These are phyloP conservation scores for Pangasius sanitwongsei DNA, from an alignment of 2,797 vertebrate genomes.

Conservation along the genomic window DNA sequence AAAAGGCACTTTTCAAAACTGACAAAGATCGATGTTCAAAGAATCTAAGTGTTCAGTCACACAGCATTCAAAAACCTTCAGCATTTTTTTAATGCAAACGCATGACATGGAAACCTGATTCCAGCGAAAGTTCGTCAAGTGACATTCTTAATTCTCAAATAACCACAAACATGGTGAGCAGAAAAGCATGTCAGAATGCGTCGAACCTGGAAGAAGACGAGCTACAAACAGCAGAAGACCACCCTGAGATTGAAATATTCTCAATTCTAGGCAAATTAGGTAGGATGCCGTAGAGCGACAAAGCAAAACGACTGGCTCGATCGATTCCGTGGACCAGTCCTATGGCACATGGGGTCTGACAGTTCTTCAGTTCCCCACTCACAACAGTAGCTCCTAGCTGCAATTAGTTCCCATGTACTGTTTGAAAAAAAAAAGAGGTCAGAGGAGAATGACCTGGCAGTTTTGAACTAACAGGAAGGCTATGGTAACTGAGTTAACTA, in stretches of 20 bases:
- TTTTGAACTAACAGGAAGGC: not conserved
- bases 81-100: not conserved
- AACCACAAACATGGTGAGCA: not conserved
- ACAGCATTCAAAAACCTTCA: not conserved
- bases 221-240: not conserved
- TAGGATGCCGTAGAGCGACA: not conserved
- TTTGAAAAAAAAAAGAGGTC: not conserved
- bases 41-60: not conserved
- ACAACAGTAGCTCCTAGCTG: not conserved
- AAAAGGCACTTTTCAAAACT: not conserved
- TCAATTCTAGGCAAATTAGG: not conserved
- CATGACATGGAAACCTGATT: not conserved
- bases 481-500: not conserved
- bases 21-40: not conserved
- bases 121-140: not conserved
- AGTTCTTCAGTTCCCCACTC: not conserved
- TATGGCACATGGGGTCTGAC: not conserved
- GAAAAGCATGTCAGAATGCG: not conserved
- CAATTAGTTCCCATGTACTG: not conserved
- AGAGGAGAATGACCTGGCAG: not conserved
- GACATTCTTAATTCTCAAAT: not conserved
- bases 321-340: not conserved
- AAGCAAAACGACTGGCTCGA: not conserved
- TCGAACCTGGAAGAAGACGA: not conserved
- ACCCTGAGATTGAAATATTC: not conserved